phyloP scores from a whole-genome alignment of 2,113 vertebrate genomes.

The Ciconia maguari region DNA sequence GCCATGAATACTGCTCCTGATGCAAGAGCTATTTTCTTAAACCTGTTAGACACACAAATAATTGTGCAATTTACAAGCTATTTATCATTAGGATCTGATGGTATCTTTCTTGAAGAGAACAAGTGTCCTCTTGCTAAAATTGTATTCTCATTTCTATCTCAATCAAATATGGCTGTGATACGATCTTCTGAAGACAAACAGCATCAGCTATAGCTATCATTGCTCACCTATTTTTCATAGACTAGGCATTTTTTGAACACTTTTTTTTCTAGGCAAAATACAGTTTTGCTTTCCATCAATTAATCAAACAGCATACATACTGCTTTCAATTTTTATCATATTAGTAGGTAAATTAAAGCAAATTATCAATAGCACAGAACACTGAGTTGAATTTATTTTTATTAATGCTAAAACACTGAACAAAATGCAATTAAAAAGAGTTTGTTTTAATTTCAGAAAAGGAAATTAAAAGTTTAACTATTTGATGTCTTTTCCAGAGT shows the following conservation, averaged over 20 bases:
- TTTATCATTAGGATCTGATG: background rate
- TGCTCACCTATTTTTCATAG: background rate
- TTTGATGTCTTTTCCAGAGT: background rate
- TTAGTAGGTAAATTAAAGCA: background rate
- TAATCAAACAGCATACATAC: background rate
- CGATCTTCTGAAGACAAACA: background rate
- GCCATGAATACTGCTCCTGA: background rate
- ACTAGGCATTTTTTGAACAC: background rate
- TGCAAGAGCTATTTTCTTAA: background rate
- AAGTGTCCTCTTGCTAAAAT: background rate
- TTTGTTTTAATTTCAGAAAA: background rate
- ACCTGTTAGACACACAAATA: background rate
- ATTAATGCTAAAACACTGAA: background rate
- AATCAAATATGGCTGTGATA: background rate
- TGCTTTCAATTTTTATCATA: background rate
- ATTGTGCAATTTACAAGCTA: background rate
- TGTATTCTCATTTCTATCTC: background rate
- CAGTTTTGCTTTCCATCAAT: background rate
- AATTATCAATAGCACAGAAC: background rate
- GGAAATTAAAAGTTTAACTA: background rate
- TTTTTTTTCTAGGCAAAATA: background rate
- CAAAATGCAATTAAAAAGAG: background rate
- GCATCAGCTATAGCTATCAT: background rate
- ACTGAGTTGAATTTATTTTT: background rate
- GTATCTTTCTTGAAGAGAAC: background rate